Base-by-base conservation (phyloP, 2,113 vertebrate species). In the Halcyon senegalensis region DNA sequence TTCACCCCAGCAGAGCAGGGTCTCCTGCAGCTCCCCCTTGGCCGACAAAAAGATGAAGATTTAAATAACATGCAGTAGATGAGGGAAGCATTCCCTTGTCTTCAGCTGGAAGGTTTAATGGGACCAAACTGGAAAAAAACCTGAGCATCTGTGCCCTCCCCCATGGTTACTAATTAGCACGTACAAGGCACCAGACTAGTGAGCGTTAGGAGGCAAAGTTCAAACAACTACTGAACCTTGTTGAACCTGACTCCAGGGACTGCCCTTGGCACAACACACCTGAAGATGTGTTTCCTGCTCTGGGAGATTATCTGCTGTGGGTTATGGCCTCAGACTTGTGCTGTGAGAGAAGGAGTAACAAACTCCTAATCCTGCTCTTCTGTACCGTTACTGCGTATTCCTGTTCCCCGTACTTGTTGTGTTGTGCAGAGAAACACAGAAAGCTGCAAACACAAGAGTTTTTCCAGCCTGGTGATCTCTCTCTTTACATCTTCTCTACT, bases 1-100 rank as follows among this genome's bases (percentile, higher is more conserved):
- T 35, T 31, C 30, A 28, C 23, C 41, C 15, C 2, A 0, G 37
- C 58, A 41, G 16, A 53, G 19, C 1, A 1, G 24, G 48, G 20
- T 24, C 43, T 35, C 30, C 46, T 23, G 41, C 58, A 28, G 62
- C 27, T 63, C 37, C 72, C 48, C 11, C 56, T 16, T 3, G 1
- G 50, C 39, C 1, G 2, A 48, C 16, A n/a, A 37, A 50, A 66
- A 21, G n/a, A 30, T 10, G 14, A 30, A 63, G 24, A 17, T 51
- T 10, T 31, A 77, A 60, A 23, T 44, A 70, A 41, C 60, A 67
- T 28, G 31, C 41, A 82, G 62, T 31, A 63, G 17, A 16, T 0
- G 4, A 81, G 16, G 11, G 59, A 81, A 31, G 27, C 1, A 1
- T 14, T 64, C 70, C 69, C 59, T 16, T 5, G 24, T 21, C 59